Evolutionary conservation across 2,888 invertebrate genomes (phyloP).

Genomic region (Charanyca ferruginea): DNA sequence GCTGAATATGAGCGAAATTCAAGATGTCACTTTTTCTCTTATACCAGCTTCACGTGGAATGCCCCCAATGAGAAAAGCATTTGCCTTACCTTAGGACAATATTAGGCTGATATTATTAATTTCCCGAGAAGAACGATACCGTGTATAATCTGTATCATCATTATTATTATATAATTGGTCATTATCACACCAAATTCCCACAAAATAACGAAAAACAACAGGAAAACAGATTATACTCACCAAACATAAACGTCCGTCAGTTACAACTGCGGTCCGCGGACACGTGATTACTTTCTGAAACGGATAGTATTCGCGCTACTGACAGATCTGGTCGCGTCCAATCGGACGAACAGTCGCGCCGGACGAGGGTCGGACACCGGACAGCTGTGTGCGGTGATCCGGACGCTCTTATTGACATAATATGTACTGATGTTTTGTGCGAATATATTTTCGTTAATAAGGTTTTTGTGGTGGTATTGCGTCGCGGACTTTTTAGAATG

Average conservation of each 20-base stretch:
- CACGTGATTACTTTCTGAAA: conserved; percentile 61
- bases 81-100: too few relatives aligned
- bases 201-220: conserved; percentile 5
- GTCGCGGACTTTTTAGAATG: neutral
- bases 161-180: neutral
- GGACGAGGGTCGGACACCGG: conserved; percentile 62
- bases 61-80: too few relatives aligned
- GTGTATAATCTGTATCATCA: neutral
- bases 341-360: conserved; percentile 46
- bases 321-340: conserved; percentile 60
- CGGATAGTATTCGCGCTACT: conserved; percentile 48
- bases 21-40: too few relatives aligned
- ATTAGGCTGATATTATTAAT: too few relatives aligned
- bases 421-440: conserved; percentile 55
- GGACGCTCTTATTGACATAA: conserved; percentile 54
- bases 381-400: conserved; percentile 38
- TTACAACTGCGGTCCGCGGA: conserved; percentile 19
- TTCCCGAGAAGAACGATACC: neutral
- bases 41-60: too few relatives aligned
- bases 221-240: conserved; percentile 11
- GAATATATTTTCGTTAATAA: conserved; percentile 31
- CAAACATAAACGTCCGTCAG: conserved; percentile 16
- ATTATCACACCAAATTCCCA: conserved; percentile 1
- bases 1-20: too few relatives aligned
- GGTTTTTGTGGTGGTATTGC: conserved; percentile 11